Evolutionary conservation across 2,888 invertebrate genomes (phyloP).

Genomic region (Lasioglossum marginatum): DNA sequence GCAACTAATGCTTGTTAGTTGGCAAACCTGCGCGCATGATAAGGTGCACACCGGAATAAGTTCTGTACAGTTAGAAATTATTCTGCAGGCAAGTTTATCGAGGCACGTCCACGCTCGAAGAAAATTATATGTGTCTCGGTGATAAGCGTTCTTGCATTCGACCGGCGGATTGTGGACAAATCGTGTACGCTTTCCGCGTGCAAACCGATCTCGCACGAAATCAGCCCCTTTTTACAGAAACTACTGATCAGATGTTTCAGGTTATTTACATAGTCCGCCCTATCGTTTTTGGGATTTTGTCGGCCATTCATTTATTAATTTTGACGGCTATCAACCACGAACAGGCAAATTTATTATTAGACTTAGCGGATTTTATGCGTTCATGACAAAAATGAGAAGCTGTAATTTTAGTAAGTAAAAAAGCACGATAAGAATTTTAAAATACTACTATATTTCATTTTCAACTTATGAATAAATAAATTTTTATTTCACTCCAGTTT

Average conservation of each 20-base stretch:
- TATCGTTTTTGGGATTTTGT: not conserved
- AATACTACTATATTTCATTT: no score
- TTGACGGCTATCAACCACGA: not conserved
- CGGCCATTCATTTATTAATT: not conserved
- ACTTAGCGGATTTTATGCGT: no score
- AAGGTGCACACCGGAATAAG: slow-evolving; percentile 45
- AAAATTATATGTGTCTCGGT: slow-evolving; percentile 40
- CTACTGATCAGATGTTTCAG: not conserved
- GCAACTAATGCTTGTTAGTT: slow-evolving; percentile 47
- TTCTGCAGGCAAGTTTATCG: slow-evolving; percentile 47
- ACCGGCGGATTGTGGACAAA: slow-evolving; percentile 23
- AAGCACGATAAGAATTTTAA: no score
- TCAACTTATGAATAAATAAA: no score
- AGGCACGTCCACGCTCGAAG: slow-evolving; percentile 42
- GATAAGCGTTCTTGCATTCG: slow-evolving; percentile 42
- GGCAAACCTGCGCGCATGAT: slow-evolving; percentile 40
- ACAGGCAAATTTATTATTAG: not conserved
- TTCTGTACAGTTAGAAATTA: slow-evolving; percentile 47
- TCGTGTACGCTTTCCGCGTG: slow-evolving; percentile 5
- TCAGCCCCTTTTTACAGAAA: not conserved
- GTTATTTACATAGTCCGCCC: not conserved
- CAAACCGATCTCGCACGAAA: not conserved
- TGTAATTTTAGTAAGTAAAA: no score
- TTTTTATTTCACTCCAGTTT: no score
- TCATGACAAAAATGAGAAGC: no score